Conservation (phyloP, 2,113 vertebrate species). For the Antennarius striatus region DNA sequence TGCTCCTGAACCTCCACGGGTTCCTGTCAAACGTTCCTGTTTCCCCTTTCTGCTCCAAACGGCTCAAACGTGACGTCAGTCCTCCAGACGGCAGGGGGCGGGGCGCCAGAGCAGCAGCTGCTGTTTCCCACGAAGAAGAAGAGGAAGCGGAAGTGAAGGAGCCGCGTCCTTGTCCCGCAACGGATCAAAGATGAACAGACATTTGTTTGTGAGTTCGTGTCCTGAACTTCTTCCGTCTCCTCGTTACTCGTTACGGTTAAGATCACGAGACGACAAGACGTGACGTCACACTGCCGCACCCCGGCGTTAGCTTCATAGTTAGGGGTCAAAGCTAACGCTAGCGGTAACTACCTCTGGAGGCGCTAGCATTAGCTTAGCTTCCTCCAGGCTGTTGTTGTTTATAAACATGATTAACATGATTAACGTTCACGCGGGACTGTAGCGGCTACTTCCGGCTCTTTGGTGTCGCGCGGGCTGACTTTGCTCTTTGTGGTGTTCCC, state of each 20-base stretch:
- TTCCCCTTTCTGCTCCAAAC: no score
- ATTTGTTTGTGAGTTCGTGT: slow-evolving; percentile 47
- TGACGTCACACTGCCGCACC: rapidly evolving
- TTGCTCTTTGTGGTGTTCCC: neutral
- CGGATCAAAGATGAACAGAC: slow-evolving; percentile 49
- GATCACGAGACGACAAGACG: neutral
- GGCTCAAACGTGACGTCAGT: no score
- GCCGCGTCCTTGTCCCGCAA: slow-evolving; percentile 61
- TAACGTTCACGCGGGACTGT: no score
- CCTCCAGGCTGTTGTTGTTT: no score
- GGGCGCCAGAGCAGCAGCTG: neutral
- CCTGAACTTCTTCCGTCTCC: rapidly evolving
- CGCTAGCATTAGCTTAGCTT: slow-evolving; percentile 32
- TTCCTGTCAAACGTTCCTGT: no score
- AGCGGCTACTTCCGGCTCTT: no score
- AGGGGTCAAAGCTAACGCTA: slow-evolving; percentile 52
- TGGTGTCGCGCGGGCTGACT: no score
- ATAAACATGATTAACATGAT: no score
- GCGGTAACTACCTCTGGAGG: neutral
- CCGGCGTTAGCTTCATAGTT: neutral
- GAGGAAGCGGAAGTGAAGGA: slow-evolving; percentile 30
- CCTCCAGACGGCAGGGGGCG: neutral
- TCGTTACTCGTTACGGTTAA: no score
- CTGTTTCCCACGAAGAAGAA: slow-evolving; percentile 9
- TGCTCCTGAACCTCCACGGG: no score